Evolutionary conservation across 2,888 invertebrate species (phyloP), one percentile per base, ranked within the genome.

Genomic region (Lochmaea capreae): DNA sequence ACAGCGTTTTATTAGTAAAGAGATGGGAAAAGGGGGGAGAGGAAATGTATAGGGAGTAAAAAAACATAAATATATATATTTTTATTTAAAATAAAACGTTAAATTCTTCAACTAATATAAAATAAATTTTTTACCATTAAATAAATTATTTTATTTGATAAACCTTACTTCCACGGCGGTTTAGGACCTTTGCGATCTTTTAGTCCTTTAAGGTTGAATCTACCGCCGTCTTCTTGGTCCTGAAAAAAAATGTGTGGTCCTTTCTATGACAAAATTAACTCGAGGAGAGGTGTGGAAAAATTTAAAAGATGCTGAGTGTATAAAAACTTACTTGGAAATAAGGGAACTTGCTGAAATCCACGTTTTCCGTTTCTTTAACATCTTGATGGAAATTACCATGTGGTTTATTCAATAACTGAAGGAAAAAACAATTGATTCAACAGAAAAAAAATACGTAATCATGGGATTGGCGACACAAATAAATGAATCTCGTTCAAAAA

Each of bases 361-460:
- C 52, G 14, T 18, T 43, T 63, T 65, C 72, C 59, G 62, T 69
- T 49, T 42, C 46, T n/a, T 39, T 42, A n/a, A 42, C 67, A 14
- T 82, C 80, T 43, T 77, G 78, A 12, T 76, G 71, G 16, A 81
- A 77, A 77, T 81, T 81, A 62, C 81, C 81, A 43, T 82, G 82
- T 26, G 79, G 79, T 74, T 82, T 83, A 76, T 83, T 83, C 76
- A 85, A 76, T 22, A 85, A 79, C 85, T 85, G 69, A 68, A 82
- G 80, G 73, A 69, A 72, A 75, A 75, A 73, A 75, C 66, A 26
- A 68, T 33, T 46, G 18, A 39, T 68, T 68, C 33, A 63, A 72
- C 26, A 16, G 5, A n/a, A 16, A n/a, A 52, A 3, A 2, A 52
- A 52, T 46, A 11, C 1, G 10, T 46, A 11, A 22, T 22, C 22